Conservation (phyloP, 2,888 invertebrate genomes). For the Amiota minor region DNA sequence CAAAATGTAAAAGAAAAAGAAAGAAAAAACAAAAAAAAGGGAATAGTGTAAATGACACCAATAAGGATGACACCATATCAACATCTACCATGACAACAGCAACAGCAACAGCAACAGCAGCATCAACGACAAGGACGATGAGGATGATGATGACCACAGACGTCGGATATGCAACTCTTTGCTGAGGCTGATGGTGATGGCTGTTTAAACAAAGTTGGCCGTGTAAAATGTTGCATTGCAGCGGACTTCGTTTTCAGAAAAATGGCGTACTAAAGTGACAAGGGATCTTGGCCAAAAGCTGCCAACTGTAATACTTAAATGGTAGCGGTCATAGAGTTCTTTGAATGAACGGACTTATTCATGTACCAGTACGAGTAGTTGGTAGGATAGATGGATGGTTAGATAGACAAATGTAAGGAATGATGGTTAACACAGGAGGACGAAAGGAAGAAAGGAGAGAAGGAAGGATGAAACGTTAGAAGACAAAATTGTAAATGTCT, state of each 20-base stretch:
- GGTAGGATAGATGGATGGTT: too few species aligned
- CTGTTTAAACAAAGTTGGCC: constrained; percentile 14
- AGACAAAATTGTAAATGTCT: neutral
- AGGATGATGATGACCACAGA: too few species aligned
- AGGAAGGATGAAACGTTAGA: too few species aligned
- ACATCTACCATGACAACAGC: constrained; percentile 1
- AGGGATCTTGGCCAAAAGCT: constrained; percentile 24
- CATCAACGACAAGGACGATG: too few species aligned
- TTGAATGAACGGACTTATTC: neutral
- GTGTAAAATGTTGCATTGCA: neutral
- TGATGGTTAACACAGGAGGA: too few species aligned
- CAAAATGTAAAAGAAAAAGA: neutral
- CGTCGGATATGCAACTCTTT: neutral
- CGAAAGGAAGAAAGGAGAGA: too few species aligned
- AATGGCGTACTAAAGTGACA: constrained; percentile 15
- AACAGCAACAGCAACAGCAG: neutral
- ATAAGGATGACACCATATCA: neutral
- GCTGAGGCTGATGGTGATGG: constrained; percentile 46
- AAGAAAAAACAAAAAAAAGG: neutral
- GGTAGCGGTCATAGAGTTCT: neutral
- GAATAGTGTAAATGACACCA: neutral
- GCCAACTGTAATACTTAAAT: constrained; percentile 25
- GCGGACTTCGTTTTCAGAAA: constrained; percentile 7
- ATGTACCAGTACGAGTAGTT: too few species aligned
- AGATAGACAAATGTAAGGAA: too few species aligned